Conservation (phyloP, 2,888 invertebrate species). For the Pterobdella sp. region DNA sequence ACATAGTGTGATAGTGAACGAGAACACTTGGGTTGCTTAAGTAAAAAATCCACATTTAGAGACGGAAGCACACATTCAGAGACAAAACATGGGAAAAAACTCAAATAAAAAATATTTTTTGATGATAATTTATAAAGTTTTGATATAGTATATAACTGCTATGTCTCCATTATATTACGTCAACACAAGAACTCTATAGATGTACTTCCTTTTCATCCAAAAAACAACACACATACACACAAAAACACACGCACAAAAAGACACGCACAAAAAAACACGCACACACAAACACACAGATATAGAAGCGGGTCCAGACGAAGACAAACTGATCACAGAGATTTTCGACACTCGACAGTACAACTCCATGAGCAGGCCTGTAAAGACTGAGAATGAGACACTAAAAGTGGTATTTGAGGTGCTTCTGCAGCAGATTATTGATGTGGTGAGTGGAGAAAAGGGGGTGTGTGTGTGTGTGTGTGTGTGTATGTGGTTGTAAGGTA, state of each 20-base stretch:
- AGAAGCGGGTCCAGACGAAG: constrained; percentile 10
- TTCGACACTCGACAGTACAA: constrained; percentile 31
- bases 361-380: constrained; percentile 37
- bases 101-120: no score
- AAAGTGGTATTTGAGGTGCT: constrained; percentile 36
- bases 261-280: background rate
- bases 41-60: no score
- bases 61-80: no score
- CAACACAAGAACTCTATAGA: no score
- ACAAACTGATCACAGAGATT: constrained; percentile 19
- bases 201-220: background rate
- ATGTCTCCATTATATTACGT: no score
- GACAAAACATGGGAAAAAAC: no score
- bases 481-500: background rate
- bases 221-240: background rate
- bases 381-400: constrained; percentile 35
- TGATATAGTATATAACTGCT: no score
- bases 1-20: no score
- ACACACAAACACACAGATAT: background rate
- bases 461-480: background rate
- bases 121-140: no score
- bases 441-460: constrained; percentile 31
- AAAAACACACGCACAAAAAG: background rate
- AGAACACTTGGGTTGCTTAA: no score
- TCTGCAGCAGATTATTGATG: constrained; percentile 40